phyloP scores from a whole-genome alignment of 2,797 vertebrate genomes.

The Rachycentron canadum region DNA sequence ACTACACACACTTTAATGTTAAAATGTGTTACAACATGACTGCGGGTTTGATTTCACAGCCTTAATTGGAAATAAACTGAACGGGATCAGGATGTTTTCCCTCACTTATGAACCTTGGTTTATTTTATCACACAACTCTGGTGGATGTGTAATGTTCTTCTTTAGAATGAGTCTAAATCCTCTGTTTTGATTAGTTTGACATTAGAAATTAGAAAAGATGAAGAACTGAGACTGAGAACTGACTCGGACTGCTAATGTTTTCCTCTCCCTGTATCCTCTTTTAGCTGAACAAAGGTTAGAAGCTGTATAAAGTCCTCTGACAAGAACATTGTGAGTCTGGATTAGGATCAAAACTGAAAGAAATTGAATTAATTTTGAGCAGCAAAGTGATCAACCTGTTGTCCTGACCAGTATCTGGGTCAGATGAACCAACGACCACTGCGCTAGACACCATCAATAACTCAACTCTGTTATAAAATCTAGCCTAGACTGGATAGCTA shows the following conservation, averaged over 20 bases:
- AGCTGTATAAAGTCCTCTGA: too few relatives aligned
- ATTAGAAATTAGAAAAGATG: too few relatives aligned
- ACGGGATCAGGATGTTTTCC: not conserved
- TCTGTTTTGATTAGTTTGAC: not conserved
- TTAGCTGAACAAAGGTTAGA: not conserved
- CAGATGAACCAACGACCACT: constrained; percentile 9
- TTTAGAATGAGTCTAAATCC: not conserved
- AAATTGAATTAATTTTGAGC: not conserved
- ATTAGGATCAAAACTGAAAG: constrained; percentile 2
- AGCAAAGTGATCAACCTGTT: not conserved
- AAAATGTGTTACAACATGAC: not conserved
- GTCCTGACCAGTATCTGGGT: constrained; percentile 19
- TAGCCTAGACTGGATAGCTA: constrained; percentile 31
- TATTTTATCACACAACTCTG: not conserved
- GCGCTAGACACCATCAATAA: constrained; percentile 56
- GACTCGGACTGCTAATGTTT: too few relatives aligned
- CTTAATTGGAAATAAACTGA: not conserved
- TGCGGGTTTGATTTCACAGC: not conserved
- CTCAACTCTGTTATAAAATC: constrained; percentile 16
- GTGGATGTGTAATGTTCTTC: not conserved
- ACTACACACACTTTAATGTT: not conserved
- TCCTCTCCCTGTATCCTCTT: not conserved
- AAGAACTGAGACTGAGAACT: too few relatives aligned
- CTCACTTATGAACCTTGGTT: not conserved
- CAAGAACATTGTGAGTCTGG: not conserved